Evolutionary conservation across 2,113 vertebrate species (phyloP).

Genomic region (Hippocampus zosterae): DNA sequence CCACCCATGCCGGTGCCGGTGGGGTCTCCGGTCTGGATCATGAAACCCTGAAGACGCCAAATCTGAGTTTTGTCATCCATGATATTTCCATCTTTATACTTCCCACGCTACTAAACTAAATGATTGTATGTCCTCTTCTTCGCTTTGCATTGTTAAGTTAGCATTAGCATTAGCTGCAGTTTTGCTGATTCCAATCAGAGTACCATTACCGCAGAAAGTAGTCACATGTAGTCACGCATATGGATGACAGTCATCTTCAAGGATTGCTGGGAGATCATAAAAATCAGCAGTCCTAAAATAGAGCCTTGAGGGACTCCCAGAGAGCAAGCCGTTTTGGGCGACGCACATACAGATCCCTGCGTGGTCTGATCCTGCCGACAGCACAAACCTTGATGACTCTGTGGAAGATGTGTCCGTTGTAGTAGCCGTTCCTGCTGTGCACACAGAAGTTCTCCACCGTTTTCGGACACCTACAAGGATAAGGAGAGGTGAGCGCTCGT

Average conservation of each 20-base stretch:
- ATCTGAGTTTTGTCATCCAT: too few species aligned
- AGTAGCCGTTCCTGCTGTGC: constrained; percentile 96
- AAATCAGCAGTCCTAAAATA: neutral
- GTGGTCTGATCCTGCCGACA: neutral
- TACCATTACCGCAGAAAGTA: neutral
- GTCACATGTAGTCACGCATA: too few species aligned
- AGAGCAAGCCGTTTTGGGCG: neutral
- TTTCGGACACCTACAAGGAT: constrained; percentile 84
- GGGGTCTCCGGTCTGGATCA: constrained; percentile 98
- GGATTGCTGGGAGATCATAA: neutral
- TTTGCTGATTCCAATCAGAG: neutral
- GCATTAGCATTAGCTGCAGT: neutral
- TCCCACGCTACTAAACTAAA: too few species aligned
- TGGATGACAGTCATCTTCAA: too few species aligned
- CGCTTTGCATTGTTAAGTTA: neutral
- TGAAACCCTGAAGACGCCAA: constrained; percentile 81
- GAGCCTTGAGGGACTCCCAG: neutral
- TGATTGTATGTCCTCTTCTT: too few species aligned
- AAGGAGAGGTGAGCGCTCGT: neutral
- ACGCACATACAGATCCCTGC: neutral
- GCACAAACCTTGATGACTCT: constrained; percentile 88
- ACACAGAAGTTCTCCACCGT: constrained; percentile 99
- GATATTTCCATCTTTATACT: too few species aligned
- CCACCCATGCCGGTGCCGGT: constrained; percentile 97
- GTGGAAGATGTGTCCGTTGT: constrained; percentile 93